A percentile compares a stretch with the other conserved stretches of the same genome.
These are phyloP conservation scores for Otolemur crassicaudatus DNA, from an alignment of 2,797 vertebrate genomes.

Conservation along the genomic window DNA sequence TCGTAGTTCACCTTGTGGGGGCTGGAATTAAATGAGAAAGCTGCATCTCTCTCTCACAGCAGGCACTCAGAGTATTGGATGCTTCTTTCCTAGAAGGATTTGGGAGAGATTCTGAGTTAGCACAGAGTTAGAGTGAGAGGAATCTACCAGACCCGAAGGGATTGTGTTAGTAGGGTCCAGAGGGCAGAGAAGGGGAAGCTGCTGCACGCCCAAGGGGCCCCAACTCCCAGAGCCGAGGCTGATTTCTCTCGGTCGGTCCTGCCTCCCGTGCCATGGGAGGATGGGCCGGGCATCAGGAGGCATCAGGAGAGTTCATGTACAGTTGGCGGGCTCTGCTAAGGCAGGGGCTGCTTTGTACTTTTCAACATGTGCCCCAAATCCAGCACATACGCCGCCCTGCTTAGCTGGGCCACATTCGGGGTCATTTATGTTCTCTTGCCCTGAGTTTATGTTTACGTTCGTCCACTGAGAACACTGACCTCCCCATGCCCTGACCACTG, in stretches of 20 bases:
- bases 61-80: background rate
- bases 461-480: background rate
- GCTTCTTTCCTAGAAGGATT: background rate
- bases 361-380: background rate
- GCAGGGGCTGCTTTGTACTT: background rate
- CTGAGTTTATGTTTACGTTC: background rate
- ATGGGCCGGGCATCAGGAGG: background rate
- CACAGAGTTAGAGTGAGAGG: background rate
- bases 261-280: background rate
- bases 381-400: background rate
- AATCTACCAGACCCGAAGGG: background rate
- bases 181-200: background rate
- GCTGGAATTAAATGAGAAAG: background rate
- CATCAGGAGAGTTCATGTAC: background rate
- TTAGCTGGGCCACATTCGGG: background rate
- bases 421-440: background rate
- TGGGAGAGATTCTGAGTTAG: background rate
- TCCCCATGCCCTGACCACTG: background rate
- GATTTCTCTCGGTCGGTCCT: background rate
- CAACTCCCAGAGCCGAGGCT: background rate
- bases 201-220: background rate
- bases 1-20: background rate
- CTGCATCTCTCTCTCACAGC: background rate
- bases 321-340: background rate
- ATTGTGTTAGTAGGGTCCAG: background rate